Evolutionary conservation across 1,140 invertebrate species (phyloP), one percentile per base, ranked within the genome.

Genomic region (Rhagoletis zephyria): DNA sequence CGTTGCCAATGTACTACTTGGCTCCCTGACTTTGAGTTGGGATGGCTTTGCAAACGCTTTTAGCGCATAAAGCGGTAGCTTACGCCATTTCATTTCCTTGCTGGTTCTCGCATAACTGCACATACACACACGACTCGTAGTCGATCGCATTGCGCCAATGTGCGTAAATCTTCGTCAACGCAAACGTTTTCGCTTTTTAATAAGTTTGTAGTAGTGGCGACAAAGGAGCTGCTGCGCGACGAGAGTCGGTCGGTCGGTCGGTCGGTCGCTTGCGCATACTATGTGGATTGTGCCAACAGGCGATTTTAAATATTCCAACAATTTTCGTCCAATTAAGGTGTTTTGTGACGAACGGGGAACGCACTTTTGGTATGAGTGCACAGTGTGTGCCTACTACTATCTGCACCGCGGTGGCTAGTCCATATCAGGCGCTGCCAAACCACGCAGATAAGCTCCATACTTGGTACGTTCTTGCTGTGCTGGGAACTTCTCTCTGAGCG

Each of bases 291-390:
- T 85, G 86, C 86, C 64, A 88, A 87, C 51, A 85, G 81, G 87
- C 56, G 65, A 88, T 90, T 90, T 91, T 89, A 92, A 91, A 91
- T 91, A 93, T 93, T 92, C 90, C 90, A 93, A 92, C 90, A 92
- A 93, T 93, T 92, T 93, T 91, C 90, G 91, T 93, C 92, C 92
- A 92, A 93, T 93, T 93, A 93, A 93, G 91, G 85, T 60, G 56
- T 81, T 56, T 81, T 56, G 10, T 56, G n/a, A n/a, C 48, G 6
- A 19, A 56, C 16, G 19, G 48, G 9, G 74, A 51, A 81, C 48
- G 74, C 74, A 81, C 74, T 81, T 81, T 6, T 42, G 70, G 48
- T 81, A 81, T 81, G 74, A 56, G 16, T 56, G 45, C 40, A 12
- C 30, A 67, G 30, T 30, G 0, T 30, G 4, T 10, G n/a, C 30